Evolutionary conservation across 2,113 vertebrate genomes (phyloP), one percentile per base, ranked within the genome.

Genomic region (Corythornis vintsioides): DNA sequence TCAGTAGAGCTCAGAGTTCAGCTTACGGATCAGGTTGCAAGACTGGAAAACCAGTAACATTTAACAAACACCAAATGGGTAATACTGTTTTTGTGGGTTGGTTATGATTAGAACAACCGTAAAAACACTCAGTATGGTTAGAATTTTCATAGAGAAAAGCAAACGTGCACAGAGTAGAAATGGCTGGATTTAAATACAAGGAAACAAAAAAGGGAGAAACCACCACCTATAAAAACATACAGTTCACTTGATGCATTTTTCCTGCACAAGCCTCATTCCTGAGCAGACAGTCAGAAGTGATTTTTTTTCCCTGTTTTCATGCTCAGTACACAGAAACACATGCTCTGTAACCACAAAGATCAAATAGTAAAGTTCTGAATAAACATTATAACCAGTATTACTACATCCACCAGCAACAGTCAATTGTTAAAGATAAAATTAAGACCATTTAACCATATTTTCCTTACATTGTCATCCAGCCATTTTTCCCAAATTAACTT

Each of bases 391-490:
- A 42, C 88, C 80, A 83, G n/a, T 38, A 69, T 72, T 83, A 56
- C 47, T 90, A 67, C 74, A 79, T 64, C n/a, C 33, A 42, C 35
- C 24, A 88, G 45, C 0, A 0, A 67, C 72, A 88, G 38, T 40
- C 60, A 66, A 50, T 64, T 89, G 77, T 71, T 93, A 92, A 87
- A 93, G 94, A 90, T 70, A 90, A 92, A 85, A 76, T 87, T 47
- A 89, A 80, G 81, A 47, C 14, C 6, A 38, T 83, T 86, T 82
- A 57, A 47, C 71, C 52, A 17, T 78, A 69, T 83, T 95, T 95
- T 93, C n/a, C 82, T 83, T 80, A 28, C 43, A 93, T 85, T 70
- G 47, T 92, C 78, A 92, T 95, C 33, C 8, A 6, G 8, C 9
- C 18, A 38, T 86, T 93, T 93, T 75, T 59, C 91, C 64, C 56